Conservation (phyloP, 1,140 invertebrate genomes). For the Arion vulgaris region DNA sequence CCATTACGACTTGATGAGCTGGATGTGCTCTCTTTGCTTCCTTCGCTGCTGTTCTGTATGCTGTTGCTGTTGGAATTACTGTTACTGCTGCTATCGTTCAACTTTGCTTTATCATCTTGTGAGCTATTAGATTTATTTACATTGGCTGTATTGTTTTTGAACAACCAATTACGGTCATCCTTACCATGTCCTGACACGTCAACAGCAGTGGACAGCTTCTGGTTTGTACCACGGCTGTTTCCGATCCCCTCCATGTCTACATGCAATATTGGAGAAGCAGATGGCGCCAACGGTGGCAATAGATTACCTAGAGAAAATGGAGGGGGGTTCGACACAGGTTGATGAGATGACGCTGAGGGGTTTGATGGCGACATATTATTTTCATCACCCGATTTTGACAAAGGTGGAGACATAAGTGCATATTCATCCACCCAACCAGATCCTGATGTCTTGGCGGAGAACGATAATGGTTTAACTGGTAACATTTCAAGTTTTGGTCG, state of each 20-base stretch:
- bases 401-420: not conserved
- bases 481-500: not conserved
- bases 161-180: not conserved
- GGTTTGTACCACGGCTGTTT: not conserved
- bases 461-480: not conserved
- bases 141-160: not conserved
- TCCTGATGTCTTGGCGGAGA: not conserved
- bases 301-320: not conserved
- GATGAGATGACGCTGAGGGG: not conserved
- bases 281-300: not conserved
- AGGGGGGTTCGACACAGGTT: not conserved
- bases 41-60: constrained; percentile 1
- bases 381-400: not conserved
- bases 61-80: not conserved
- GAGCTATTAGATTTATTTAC: not conserved
- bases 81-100: constrained; percentile 1
- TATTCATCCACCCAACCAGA: not conserved
- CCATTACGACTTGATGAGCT: not conserved
- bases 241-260: not conserved
- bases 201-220: not conserved
- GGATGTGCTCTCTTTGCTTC: constrained; percentile 15
- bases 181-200: not conserved
- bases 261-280: not conserved
- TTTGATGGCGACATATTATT: not conserved
- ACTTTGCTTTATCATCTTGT: too few species aligned